Conservation (phyloP, 2,797 vertebrate species). For the Kryptopterus vitreolus region DNA sequence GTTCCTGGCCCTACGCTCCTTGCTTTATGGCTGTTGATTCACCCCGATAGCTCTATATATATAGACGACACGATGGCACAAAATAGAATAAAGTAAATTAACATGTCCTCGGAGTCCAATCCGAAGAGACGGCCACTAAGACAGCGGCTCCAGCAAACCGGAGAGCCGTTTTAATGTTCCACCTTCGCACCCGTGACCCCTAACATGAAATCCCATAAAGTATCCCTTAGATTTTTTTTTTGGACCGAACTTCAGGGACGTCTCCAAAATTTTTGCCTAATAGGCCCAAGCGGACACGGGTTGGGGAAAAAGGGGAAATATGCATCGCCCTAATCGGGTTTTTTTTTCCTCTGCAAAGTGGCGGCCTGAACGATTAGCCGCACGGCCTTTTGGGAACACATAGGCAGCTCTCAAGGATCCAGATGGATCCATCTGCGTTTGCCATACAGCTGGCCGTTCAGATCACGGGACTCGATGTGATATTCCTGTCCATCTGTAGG, state of each 20-base stretch:
- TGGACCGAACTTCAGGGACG: not conserved
- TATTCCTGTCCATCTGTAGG: conserved; percentile 81
- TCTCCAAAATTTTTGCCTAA: not conserved
- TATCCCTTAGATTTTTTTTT: conserved; percentile 7
- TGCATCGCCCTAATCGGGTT: conserved; percentile 69
- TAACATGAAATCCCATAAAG: conserved; percentile 8
- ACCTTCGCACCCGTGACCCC: conserved; percentile 12
- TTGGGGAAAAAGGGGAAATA: conserved; percentile 65
- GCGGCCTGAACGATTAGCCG: conserved; percentile 63
- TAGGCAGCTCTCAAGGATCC: conserved; percentile 85
- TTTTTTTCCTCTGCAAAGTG: conserved; percentile 59
- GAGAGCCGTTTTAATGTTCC: conserved; percentile 12
- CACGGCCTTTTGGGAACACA: conserved; percentile 89
- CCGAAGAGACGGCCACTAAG: conserved; percentile 21
- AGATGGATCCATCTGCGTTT: conserved; percentile 92
- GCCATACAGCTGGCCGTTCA: conserved; percentile 95
- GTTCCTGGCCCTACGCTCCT: conserved; percentile 84
- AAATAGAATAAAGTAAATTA: conserved; percentile 37
- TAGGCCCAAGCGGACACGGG: conserved; percentile 55
- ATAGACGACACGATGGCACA: conserved; percentile 59
- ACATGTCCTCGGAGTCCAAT: conserved; percentile 35
- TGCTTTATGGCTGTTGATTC: conserved; percentile 82
- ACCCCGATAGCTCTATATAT: conserved; percentile 96
- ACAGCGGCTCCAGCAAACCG: conserved; percentile 2
- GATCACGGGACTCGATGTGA: conserved; percentile 94